Base-by-base conservation (phyloP, 2,113 vertebrate species). In the Thamnophis sirtalis region DNA sequence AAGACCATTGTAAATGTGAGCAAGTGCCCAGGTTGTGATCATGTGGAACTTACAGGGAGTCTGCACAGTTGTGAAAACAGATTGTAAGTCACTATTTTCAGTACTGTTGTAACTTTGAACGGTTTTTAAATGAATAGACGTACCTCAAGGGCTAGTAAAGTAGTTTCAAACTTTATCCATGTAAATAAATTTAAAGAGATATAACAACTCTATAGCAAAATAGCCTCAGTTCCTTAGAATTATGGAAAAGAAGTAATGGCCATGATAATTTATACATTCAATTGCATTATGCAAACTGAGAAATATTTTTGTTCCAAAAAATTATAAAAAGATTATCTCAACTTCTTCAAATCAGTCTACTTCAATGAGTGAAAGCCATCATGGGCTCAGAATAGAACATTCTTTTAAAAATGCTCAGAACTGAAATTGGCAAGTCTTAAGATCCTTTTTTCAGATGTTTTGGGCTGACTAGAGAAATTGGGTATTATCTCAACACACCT, bases 201-300 rank as follows among this genome's bases (percentile, higher is more conserved):
- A 13, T 89, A 91, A 33, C 89, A 24, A 85, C 53, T 93, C 22
- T 84, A 43, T 91, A n/a, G 54, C 13, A 91, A 88, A 68, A 21
- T 92, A 28, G 85, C 89, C 38, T n/a, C 22, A 89, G 9, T 60
- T 0, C 1, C 9, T 84, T 56, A 11, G 89, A 56, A 58, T 58
- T 26, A 89, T 15, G 93, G 94, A 94, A 95, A 0, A 50, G 89
- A 33, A 0, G 60, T 53, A 19, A 28, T 63, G 48, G 33, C 11
- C 21, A 24, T 54, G 9, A 33, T 55, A 56, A 55, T 56, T 22
- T 54, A 53, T n/a, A 87, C 33, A 87, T 87, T 86, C 15, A n/a
- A n/a, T 24, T 53, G 50, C 28, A 53, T 53, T 28, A 50, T 2
- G 58, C 33, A 33, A 11, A 48, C 19, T 21, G 33, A 13, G 55